Base-by-base conservation (phyloP, 2,888 invertebrate genomes). In the Heliconius ethilla region DNA sequence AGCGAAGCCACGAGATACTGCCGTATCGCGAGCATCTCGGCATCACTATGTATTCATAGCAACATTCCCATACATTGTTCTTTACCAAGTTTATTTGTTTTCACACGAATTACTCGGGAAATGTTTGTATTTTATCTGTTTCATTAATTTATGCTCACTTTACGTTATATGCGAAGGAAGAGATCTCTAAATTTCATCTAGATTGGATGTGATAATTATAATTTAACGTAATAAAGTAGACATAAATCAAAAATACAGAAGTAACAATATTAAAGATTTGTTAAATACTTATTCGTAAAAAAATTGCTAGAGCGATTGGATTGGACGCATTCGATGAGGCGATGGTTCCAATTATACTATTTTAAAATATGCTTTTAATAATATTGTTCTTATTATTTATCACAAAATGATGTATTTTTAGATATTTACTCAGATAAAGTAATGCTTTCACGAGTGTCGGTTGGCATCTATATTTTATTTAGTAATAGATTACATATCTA, bases 31-130 rank as follows among this genome's bases (percentile, higher is more conserved):
- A 72, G 55, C 22, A 77, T 77, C 76, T 15, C 22, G 72, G 55
- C 40, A 37, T 33, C 62, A 51, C 70, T 59, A 45, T 75, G 37
- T 63, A 78, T 73, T 75, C 72, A 78, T 70, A 75, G 76, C 69
- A 45, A 55, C 73, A 74, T 82, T 82, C 81, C 77, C 81, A 83
- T 73, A 73, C 45, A 82, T 81, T 81, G 77, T 77, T 77, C 65
- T 63, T 59, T 77, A 76, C 67, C 75, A 76, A 77, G 78, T 79
- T 81, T 81, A 80, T 80, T 77, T 77, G 72, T 78, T 81, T 82
- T 83, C 83, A 70, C 83, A 82, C 81, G 75, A 78, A 80, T 81
- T 81, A 82, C 76, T 80, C 75, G 74, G 73, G 62, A 75, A 70
- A 65, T 62, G 75, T 78, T 77, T 78, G 75, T 78, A 69, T 76